These are phyloP conservation scores for Allobates femoralis DNA, from an alignment of 2,797 vertebrate genomes.

Conservation along the genomic window DNA sequence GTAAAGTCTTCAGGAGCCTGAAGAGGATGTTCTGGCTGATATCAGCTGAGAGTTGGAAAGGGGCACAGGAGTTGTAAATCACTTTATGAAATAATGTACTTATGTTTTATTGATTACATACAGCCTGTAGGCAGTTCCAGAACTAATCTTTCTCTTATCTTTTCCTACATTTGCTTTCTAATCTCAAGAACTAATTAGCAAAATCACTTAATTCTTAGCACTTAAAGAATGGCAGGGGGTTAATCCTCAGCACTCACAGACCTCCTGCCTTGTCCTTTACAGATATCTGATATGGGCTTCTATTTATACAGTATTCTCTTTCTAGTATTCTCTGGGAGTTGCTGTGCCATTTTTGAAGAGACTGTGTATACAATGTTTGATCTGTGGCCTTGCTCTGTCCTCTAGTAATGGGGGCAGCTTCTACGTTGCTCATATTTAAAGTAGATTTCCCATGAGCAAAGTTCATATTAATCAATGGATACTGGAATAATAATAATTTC, in stretches of 20 bases:
- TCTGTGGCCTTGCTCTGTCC: background rate
- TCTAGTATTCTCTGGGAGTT: background rate
- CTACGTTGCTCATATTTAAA: background rate
- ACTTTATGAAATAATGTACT: slow-evolving; percentile 41
- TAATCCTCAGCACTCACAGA: slow-evolving; percentile 33
- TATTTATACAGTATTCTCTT: slow-evolving; percentile 40
- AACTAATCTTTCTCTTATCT: slow-evolving; percentile 48
- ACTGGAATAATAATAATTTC: too few species aligned
- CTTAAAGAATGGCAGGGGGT: slow-evolving; percentile 34
- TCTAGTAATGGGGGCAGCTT: background rate
- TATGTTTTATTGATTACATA: slow-evolving; percentile 50
- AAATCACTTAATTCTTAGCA: slow-evolving; percentile 43
- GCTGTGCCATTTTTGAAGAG: background rate
- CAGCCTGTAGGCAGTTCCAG: slow-evolving; percentile 20
- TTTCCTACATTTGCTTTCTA: slow-evolving; percentile 44
- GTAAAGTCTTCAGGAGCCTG: background rate
- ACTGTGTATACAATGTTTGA: background rate
- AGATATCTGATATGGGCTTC: slow-evolving; percentile 14
- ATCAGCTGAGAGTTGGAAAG: slow-evolving; percentile 6
- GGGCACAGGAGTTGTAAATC: slow-evolving; percentile 22
- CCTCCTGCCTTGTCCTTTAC: slow-evolving; percentile 3
- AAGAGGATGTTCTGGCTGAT: background rate
- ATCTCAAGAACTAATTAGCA: slow-evolving; percentile 52
- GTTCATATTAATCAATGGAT: too few species aligned
- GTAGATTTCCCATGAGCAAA: too few species aligned